Evolutionary conservation across 2,888 invertebrate genomes (phyloP), one percentile per base, ranked within the genome.

Genomic region (Ryuthela nishihirai): DNA sequence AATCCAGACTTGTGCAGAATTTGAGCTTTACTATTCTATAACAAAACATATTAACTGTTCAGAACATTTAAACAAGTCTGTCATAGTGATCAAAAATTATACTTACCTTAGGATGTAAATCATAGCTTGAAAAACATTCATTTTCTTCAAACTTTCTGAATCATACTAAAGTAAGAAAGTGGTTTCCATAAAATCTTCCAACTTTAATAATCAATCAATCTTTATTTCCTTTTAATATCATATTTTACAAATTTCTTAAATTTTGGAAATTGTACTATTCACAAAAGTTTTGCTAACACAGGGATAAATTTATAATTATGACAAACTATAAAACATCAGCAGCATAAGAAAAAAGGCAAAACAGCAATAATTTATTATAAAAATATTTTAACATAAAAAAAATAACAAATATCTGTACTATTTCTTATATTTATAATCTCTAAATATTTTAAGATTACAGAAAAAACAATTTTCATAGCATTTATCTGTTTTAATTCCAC

Each of bases 31-130:
- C n/a, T n/a, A n/a, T n/a, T n/a, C n/a, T n/a, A n/a, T n/a, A n/a
- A n/a, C n/a, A n/a, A n/a, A n/a, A n/a, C n/a, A n/a, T n/a, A n/a
- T n/a, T n/a, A n/a, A n/a, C n/a, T n/a, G n/a, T n/a, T n/a, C n/a
- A n/a, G n/a, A n/a, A n/a, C n/a, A n/a, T n/a, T n/a, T n/a, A n/a
- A n/a, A n/a, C n/a, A n/a, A n/a, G n/a, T n/a, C n/a, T n/a, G n/a
- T n/a, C n/a, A n/a, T n/a, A n/a, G n/a, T n/a, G n/a, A n/a, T n/a
- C n/a, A n/a, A n/a, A n/a, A n/a, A n/a, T 23, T n/a, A 38, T 36
- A 68, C 73, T 72, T 69, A 77, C 76, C 83, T 84, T 18, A 86
- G 67, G 69, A 87, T 83, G 68, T 79, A 79, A 38, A 82, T 70
- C 54, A 87, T 73, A 61, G 87, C 79, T 70, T 82, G 78, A 42